These are phyloP conservation scores for Psococerastis gibbosa DNA, from an alignment of 2,888 invertebrate genomes.

Conservation along the genomic window DNA sequence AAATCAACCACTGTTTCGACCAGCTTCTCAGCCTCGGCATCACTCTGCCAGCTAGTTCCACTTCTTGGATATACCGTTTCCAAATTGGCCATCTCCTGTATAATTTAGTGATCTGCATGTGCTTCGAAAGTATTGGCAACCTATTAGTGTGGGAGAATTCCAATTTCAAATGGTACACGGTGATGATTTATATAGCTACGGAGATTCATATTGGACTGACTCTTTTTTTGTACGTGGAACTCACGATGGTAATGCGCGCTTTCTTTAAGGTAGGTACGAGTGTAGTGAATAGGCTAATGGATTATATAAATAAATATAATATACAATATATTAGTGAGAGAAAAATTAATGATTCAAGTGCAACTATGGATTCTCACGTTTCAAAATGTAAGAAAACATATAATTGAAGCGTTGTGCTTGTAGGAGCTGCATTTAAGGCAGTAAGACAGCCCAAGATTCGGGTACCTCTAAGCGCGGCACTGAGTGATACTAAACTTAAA, in stretches of 20 bases:
- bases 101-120: neutral
- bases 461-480: too few species aligned
- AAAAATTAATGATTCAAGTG: neutral
- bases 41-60: neutral
- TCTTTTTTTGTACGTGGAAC: neutral
- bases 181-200: neutral
- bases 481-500: too few species aligned
- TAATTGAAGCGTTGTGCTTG: too few species aligned
- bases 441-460: too few species aligned
- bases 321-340: neutral
- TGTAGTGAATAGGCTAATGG: too few species aligned
- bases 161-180: conserved; percentile 4
- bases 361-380: neutral
- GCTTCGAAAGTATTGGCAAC: neutral
- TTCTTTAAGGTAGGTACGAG: neutral
- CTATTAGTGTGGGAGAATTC: conserved; percentile 1
- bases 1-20: neutral
- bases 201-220: neutral
- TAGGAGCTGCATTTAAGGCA: too few species aligned
- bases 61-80: neutral
- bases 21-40: neutral
- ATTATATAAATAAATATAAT: too few species aligned
- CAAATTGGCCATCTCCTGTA: conserved; percentile 4
- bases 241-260: neutral
- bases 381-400: neutral